A percentile compares a stretch with the other conserved stretches of the same genome.
phyloP scores from a whole-genome alignment of 2,888 invertebrate genomes.

The Heteropelma amictum region DNA sequence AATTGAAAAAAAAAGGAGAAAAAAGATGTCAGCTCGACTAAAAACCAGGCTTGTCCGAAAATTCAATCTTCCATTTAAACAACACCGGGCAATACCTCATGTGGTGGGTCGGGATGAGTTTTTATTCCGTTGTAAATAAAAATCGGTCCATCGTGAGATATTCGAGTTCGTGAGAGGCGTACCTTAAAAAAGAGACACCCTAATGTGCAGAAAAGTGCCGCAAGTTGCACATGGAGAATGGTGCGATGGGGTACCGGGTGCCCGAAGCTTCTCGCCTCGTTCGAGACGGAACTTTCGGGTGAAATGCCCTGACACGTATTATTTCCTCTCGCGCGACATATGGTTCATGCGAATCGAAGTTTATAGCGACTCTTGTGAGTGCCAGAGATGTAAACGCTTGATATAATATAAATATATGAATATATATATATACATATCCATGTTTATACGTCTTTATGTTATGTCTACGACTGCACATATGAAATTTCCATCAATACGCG shows the following conservation, averaged over 20 bases:
- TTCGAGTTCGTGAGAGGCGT: no score
- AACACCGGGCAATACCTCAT: no score
- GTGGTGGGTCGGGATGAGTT: no score
- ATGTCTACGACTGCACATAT: constrained; percentile 38
- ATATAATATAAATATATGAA: constrained; percentile 1
- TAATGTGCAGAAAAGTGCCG: not conserved
- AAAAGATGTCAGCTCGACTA: no score
- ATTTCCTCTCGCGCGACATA: constrained; percentile 44
- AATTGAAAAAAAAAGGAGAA: no score
- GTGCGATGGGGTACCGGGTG: constrained; percentile 7
- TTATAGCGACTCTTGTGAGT: constrained; percentile 27
- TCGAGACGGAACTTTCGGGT: constrained; percentile 41
- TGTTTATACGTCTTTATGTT: constrained; percentile 27
- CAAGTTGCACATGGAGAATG: constrained; percentile 6
- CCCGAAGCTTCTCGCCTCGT: not conserved
- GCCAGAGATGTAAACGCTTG: no score
- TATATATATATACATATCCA: not conserved
- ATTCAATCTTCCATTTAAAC: no score
- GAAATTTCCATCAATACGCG: constrained; percentile 51
- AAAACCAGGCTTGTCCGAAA: no score
- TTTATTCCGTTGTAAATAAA: no score
- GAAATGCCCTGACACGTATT: constrained; percentile 53
- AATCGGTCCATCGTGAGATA: no score
- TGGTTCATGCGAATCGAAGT: constrained; percentile 41
- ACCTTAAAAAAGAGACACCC: no score